These are phyloP conservation scores for Melanostigma gelatinosum DNA, from an alignment of 2,113 vertebrate species.

Conservation along the genomic window DNA sequence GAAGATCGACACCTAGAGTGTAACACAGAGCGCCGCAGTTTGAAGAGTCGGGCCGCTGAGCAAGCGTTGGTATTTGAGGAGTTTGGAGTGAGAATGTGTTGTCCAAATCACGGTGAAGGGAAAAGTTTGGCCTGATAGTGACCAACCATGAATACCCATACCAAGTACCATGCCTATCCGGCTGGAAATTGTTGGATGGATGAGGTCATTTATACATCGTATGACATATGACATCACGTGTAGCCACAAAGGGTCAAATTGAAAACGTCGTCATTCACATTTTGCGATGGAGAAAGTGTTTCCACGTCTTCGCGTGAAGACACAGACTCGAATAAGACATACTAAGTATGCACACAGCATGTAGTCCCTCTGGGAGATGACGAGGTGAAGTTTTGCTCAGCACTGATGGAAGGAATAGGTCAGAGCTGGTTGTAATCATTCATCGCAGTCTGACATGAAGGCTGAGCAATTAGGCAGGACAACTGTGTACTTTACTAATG, in stretches of 20 bases:
- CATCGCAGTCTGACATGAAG: constrained; percentile 66
- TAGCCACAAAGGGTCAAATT: background rate
- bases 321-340: background rate
- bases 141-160: background rate
- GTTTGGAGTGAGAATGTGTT: background rate
- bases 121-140: background rate
- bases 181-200: background rate
- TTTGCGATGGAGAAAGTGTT: background rate
- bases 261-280: background rate
- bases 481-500: constrained; percentile 74
- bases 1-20: too few species aligned
- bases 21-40: too few species aligned
- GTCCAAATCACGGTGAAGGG: background rate
- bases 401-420: constrained; percentile 51
- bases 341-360: background rate
- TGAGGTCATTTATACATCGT: too few species aligned
- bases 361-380: constrained; percentile 10
- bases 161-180: background rate
- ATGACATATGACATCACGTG: background rate
- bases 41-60: background rate
- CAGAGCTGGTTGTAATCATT: constrained; percentile 55
- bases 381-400: constrained; percentile 37
- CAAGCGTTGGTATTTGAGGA: background rate
- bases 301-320: background rate
- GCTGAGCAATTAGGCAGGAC: constrained; percentile 72